phyloP scores from a whole-genome alignment of 2,888 invertebrate species.

The Synergus itoensis region DNA sequence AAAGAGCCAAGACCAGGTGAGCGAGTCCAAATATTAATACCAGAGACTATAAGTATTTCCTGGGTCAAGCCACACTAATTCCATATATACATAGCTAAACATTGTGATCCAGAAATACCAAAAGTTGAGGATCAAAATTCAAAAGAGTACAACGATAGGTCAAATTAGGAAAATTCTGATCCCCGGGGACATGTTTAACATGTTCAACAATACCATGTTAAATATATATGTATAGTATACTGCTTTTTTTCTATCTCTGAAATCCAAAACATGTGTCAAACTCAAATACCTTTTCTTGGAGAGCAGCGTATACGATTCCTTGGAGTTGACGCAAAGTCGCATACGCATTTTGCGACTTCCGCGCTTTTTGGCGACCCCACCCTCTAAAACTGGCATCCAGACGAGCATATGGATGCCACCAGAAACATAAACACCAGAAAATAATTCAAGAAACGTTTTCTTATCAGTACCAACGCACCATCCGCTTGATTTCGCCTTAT shows the following conservation, averaged over 20 bases:
- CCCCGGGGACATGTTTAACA: background rate
- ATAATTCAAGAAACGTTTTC: constrained; percentile 3
- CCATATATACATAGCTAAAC: background rate
- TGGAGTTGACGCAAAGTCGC: constrained; percentile 74
- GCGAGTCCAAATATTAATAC: constrained; percentile 24
- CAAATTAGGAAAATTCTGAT: constrained; percentile 9
- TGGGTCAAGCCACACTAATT: constrained; percentile 25
- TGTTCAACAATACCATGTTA: too few relatives aligned
- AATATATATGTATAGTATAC: too few relatives aligned
- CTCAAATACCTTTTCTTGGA: constrained; percentile 74
- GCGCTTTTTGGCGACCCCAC: constrained; percentile 70
- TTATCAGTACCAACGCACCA: constrained; percentile 23
- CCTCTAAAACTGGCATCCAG: constrained; percentile 75
- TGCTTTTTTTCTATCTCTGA: background rate
- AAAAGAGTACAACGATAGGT: constrained; percentile 27
- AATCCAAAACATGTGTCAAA: background rate
- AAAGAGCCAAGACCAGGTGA: constrained; percentile 31
- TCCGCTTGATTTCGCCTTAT: constrained; percentile 33
- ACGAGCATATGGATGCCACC: constrained; percentile 14
- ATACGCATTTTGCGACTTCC: constrained; percentile 73
- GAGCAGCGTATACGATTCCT: constrained; percentile 75
- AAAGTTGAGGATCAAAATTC: constrained; percentile 7
- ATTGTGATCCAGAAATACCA: background rate
- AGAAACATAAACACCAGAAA: constrained; percentile 11
- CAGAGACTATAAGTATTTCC: constrained; percentile 11